Evolutionary conservation across 2,888 invertebrate species (phyloP).

Genomic region (Dryococelus australis): DNA sequence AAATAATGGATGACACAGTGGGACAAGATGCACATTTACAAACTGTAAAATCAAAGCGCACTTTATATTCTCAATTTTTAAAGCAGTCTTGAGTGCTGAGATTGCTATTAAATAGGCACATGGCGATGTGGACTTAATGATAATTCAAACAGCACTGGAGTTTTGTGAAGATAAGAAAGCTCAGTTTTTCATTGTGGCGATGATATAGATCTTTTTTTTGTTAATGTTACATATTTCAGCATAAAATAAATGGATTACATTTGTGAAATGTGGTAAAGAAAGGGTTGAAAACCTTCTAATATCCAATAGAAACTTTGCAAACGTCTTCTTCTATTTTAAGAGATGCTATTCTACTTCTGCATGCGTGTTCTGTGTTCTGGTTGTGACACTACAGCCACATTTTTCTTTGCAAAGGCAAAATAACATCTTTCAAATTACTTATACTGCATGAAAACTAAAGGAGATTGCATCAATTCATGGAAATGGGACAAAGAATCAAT

Average conservation of each 20-base stretch:
- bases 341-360: neutral
- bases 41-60: too few species aligned
- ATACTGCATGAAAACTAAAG: neutral
- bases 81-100: too few species aligned
- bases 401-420: neutral
- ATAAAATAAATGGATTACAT: neutral
- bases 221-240: neutral
- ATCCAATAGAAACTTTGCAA: neutral
- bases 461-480: neutral
- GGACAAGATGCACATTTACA: too few species aligned
- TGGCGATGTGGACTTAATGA: neutral
- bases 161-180: neutral
- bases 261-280: neutral
- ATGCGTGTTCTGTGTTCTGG: too few species aligned
- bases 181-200: neutral
- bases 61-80: too few species aligned
- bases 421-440: neutral
- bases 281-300: neutral
- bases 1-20: too few species aligned
- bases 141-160: neutral
- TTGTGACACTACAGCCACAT: too few species aligned
- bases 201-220: neutral
- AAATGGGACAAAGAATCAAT: constrained; percentile 16
- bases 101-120: neutral
- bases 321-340: neutral